Percentiles rank a stretch among this genome's conserved stretches.
Conservation (phyloP, 2,888 invertebrate genomes). For the Drosophila nigricruria region DNA sequence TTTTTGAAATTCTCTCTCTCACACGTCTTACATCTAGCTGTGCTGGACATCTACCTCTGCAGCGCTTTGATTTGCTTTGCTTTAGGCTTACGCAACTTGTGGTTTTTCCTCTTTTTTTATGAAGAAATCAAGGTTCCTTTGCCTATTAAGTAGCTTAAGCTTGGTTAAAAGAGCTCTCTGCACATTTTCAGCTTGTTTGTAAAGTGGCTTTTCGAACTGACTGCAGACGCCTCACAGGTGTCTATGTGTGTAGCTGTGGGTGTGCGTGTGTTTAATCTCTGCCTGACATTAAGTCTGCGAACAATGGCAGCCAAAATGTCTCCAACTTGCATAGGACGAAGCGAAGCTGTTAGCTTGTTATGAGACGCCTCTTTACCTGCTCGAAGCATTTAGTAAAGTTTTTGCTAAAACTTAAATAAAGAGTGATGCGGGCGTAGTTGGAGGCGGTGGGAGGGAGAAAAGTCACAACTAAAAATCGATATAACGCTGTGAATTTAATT, state of each 20-base stretch:
- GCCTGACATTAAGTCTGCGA: conserved; percentile 66
- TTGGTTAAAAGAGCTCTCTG: conserved; percentile 39
- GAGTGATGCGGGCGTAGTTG: neutral
- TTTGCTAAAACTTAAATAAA: conserved; percentile 57
- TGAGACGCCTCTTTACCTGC: conserved; percentile 67
- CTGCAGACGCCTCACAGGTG: conserved; percentile 17
- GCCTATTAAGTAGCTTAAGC: conserved; percentile 39
- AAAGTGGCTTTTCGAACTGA: conserved; percentile 68
- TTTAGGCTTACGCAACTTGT: neutral
- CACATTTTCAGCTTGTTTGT: conserved; percentile 67
- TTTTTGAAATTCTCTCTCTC: neutral
- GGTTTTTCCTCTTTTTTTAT: neutral
- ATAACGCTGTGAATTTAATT: conserved; percentile 73
- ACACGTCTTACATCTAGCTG: neutral
- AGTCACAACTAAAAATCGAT: conserved; percentile 49
- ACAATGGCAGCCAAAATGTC: conserved; percentile 58
- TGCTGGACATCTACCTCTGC: neutral
- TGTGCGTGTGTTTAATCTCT: conserved; percentile 60
- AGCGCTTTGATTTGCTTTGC: conserved; percentile 1
- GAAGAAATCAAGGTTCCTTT: conserved; percentile 16
- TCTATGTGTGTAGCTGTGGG: conserved; percentile 7
- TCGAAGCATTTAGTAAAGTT: conserved; percentile 66
- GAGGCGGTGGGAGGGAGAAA: neutral
- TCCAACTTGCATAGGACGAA: conserved; percentile 46
- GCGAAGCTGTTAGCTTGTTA: conserved; percentile 40